These are phyloP conservation scores for Sparidentex hasta DNA, from an alignment of 2,797 vertebrate genomes.

Conservation along the genomic window DNA sequence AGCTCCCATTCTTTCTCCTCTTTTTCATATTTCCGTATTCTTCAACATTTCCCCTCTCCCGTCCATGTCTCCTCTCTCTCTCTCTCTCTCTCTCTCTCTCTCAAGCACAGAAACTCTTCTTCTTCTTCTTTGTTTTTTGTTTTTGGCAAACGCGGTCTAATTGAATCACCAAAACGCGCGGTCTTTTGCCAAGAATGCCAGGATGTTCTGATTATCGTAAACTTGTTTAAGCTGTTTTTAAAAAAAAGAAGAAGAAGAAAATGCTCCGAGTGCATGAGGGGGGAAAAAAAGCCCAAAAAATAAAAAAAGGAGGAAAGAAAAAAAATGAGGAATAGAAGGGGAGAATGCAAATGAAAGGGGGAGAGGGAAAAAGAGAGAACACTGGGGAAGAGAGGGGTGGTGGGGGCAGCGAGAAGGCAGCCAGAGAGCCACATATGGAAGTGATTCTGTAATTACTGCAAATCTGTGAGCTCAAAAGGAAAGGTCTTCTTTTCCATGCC, in stretches of 20 bases:
- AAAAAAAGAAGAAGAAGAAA: no score
- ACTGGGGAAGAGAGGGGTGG: constrained; percentile 73
- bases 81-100: constrained; percentile 31
- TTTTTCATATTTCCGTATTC: constrained; percentile 77
- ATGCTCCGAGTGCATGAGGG: constrained; percentile 60
- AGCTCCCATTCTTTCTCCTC: constrained; percentile 74
- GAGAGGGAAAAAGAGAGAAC: constrained; percentile 53
- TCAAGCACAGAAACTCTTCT: constrained; percentile 33
- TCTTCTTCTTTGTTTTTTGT: constrained; percentile 22
- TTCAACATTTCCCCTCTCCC: constrained; percentile 59
- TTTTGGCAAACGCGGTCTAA: constrained; percentile 68
- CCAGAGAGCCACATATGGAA: constrained; percentile 90
- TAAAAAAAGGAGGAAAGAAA: constrained; percentile 54
- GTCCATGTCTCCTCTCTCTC: constrained; percentile 47
- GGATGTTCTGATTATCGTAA: constrained; percentile 87
- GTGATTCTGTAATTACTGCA: constrained; percentile 90
- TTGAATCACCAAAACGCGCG: constrained; percentile 82
- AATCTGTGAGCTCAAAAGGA: constrained; percentile 89
- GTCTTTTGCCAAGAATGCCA: constrained; percentile 84
- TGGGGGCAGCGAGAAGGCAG: constrained; percentile 83
- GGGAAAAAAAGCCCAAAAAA: constrained; percentile 42
- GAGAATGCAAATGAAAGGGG: constrained; percentile 77
- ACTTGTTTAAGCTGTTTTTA: constrained; percentile 86
- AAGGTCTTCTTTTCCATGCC: constrained; percentile 87
- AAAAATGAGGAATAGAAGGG: constrained; percentile 60